These are phyloP conservation scores for Porites lutea DNA, from an alignment of 64 coral and sea anemone species.

Conservation along the genomic window DNA sequence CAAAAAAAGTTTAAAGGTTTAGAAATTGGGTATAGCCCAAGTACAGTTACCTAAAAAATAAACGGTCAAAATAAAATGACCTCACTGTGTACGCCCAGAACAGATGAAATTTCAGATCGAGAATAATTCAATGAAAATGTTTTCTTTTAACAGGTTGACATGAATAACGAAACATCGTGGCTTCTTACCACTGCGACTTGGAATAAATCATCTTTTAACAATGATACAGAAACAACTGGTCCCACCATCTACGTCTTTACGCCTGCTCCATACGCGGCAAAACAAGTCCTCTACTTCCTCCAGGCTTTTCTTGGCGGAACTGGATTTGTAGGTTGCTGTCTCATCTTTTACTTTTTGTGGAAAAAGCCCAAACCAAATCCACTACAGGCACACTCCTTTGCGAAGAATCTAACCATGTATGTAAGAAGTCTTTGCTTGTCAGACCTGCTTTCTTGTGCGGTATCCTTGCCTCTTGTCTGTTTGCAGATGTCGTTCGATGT, in stretches of 20 bases:
- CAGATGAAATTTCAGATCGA: too few species aligned
- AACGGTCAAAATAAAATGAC: too few species aligned
- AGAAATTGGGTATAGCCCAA: too few species aligned
- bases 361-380: background rate
- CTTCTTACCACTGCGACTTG: too few species aligned
- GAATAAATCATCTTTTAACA: too few species aligned
- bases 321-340: background rate
- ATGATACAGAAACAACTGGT: too few species aligned
- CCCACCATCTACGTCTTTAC: constrained; percentile 5
- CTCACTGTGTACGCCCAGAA: too few species aligned
- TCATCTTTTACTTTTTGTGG: background rate
- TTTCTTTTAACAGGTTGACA: too few species aligned
- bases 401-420: background rate
- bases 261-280: background rate
- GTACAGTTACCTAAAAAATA: too few species aligned
- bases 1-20: too few species aligned
- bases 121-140: too few species aligned
- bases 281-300: background rate
- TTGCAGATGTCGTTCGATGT: constrained; percentile 28
- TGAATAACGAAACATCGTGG: too few species aligned
- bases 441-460: background rate
- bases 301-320: background rate
- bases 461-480: background rate
- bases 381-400: background rate
- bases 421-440: constrained; percentile 3